Evolutionary conservation across 2,797 vertebrate genomes (phyloP).

Genomic region (Periophthalmus magnuspinnatus): DNA sequence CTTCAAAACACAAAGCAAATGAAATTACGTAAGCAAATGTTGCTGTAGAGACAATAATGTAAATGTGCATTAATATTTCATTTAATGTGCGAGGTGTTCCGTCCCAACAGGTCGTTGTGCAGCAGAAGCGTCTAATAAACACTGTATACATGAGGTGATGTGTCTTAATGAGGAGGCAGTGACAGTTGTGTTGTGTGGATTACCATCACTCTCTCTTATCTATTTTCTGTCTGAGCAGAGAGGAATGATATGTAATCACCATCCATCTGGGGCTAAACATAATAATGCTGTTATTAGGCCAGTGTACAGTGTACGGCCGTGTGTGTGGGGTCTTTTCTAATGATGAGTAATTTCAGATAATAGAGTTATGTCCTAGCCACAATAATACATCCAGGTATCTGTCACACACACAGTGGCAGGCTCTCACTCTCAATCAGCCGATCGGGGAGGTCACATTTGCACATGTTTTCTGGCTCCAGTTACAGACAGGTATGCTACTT

Average conservation of each 20-base stretch:
- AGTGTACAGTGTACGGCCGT: conserved; percentile 15
- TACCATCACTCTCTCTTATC: conserved; percentile 54
- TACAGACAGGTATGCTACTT: conserved; percentile 45
- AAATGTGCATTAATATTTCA: not conserved
- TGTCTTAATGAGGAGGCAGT: conserved; percentile 43
- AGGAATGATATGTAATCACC: conserved; percentile 57
- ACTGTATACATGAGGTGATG: conserved; percentile 18
- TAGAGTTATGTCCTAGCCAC: conserved; percentile 28
- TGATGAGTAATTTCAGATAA: conserved; percentile 63
- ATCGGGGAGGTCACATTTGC: conserved; percentile 48
- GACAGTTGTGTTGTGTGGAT: conserved; percentile 35
- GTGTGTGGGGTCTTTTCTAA: conserved; percentile 37
- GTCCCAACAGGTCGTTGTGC: conserved; percentile 12
- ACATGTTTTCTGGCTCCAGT: conserved; percentile 56
- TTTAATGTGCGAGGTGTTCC: not conserved
- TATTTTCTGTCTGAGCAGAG: conserved; percentile 56
- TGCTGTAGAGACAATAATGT: conserved; percentile 1
- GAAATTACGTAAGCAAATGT: not conserved
- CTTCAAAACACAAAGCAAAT: not conserved
- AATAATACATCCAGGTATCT: conserved; percentile 52
- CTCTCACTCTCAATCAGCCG: conserved; percentile 44
- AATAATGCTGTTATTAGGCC: conserved; percentile 60
- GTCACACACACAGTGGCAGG: conserved; percentile 30
- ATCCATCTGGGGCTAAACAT: conserved; percentile 60
- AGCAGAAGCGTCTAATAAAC: conserved; percentile 24